These are phyloP conservation scores for Pseudeuparius sepicola DNA, from an alignment of 2,888 invertebrate genomes.

Conservation along the genomic window DNA sequence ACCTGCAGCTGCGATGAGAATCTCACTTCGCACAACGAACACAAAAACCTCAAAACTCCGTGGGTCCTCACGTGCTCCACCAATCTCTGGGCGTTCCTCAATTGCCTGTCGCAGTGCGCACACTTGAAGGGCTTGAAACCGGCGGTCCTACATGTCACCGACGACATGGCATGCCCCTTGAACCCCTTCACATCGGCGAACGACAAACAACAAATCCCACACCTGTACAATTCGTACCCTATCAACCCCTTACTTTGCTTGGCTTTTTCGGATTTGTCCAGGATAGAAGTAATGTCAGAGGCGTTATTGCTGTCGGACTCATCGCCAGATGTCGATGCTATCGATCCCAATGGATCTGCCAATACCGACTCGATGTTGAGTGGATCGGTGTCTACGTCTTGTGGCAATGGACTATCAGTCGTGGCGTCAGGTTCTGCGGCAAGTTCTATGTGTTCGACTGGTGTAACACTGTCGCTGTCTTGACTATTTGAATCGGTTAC, in stretches of 20 bases:
- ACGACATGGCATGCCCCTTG: slow-evolving; percentile 35
- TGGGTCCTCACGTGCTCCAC: slow-evolving; percentile 51
- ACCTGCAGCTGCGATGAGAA: slow-evolving; percentile 29
- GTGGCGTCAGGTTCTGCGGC: slow-evolving; percentile 4
- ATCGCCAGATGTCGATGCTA: slow-evolving; percentile 19
- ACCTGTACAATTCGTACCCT: slow-evolving; percentile 43
- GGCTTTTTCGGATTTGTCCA: slow-evolving; percentile 26
- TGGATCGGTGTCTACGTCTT: slow-evolving; percentile 10
- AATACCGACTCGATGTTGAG: neutral
- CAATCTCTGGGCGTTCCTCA: slow-evolving; percentile 40
- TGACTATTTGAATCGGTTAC: too few relatives aligned
- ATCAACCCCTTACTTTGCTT: too few relatives aligned
- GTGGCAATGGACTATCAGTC: slow-evolving; percentile 18
- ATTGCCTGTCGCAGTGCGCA: slow-evolving; percentile 41
- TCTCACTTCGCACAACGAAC: slow-evolving; percentile 46
- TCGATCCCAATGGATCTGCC: slow-evolving; percentile 12
- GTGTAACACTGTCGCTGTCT: slow-evolving; percentile 12
- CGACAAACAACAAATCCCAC: slow-evolving; percentile 41
- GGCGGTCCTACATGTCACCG: slow-evolving; percentile 21
- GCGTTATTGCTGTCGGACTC: slow-evolving; percentile 15
- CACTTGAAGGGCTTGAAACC: slow-evolving; percentile 38
- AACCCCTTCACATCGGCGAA: slow-evolving; percentile 35
- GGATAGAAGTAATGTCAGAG: slow-evolving; percentile 31
- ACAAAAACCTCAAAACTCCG: slow-evolving; percentile 47
- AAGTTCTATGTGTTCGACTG: slow-evolving; percentile 22